These are phyloP conservation scores for Sula dactylatra DNA, from an alignment of 2,113 vertebrate species.

Conservation along the genomic window DNA sequence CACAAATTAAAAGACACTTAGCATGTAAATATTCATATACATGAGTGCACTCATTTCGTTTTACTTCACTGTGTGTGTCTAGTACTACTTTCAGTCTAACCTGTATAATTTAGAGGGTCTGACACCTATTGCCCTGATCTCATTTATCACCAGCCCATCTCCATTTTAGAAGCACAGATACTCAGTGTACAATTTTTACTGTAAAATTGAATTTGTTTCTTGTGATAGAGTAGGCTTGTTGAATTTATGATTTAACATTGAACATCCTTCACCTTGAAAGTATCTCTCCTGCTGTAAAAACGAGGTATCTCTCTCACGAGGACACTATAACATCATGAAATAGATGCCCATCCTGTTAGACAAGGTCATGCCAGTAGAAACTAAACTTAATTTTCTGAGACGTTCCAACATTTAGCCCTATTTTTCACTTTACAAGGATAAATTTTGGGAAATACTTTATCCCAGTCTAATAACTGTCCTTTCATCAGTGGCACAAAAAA, in stretches of 20 bases:
- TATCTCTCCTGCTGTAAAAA: slow-evolving; percentile 5
- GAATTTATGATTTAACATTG: slow-evolving; percentile 45
- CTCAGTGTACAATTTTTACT: slow-evolving; percentile 30
- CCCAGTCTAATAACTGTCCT: background rate
- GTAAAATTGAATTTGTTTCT: slow-evolving; percentile 54
- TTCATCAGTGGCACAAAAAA: background rate
- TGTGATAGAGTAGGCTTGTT: slow-evolving; percentile 7
- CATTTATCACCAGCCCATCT: slow-evolving; percentile 36
- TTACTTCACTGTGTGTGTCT: background rate
- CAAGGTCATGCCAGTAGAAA: background rate
- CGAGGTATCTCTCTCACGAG: background rate
- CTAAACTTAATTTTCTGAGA: slow-evolving; percentile 32
- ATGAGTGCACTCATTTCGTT: background rate
- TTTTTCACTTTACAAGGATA: slow-evolving; percentile 31
- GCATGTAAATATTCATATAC: background rate
- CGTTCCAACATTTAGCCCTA: background rate
- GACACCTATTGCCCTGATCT: background rate
- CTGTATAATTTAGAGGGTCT: background rate
- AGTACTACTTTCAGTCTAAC: background rate
- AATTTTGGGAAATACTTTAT: slow-evolving; percentile 11
- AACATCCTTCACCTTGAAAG: slow-evolving; percentile 45
- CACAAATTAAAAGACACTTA: background rate
- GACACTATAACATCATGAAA: slow-evolving; percentile 10
- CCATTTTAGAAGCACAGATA: slow-evolving; percentile 3
- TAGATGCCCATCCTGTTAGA: slow-evolving; percentile 27